Percentiles rank a stretch among this genome's conserved stretches.
These are phyloP conservation scores for Felis catus DNA, from an alignment of 2,113 vertebrate species.

Conservation along the genomic window DNA sequence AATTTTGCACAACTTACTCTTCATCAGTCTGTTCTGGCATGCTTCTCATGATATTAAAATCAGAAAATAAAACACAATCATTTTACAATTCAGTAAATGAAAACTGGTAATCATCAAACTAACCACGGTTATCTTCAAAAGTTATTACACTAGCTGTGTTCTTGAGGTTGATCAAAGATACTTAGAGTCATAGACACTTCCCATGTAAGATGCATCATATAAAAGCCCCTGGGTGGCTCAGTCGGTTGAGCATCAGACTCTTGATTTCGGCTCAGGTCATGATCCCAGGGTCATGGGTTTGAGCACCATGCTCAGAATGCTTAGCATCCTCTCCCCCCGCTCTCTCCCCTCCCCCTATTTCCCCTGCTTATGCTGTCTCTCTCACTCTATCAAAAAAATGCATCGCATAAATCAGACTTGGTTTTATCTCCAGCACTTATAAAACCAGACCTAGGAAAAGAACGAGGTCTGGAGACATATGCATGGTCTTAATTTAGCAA, in stretches of 20 bases:
- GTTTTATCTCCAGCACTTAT: slow-evolving; percentile 84
- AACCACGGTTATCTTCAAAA: not conserved
- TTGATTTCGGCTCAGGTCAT: too few relatives aligned
- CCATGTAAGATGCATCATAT: not conserved
- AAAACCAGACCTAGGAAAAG: slow-evolving; percentile 82
- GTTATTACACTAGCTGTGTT: not conserved
- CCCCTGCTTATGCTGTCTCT: too few relatives aligned
- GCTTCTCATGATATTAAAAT: slow-evolving; percentile 99
- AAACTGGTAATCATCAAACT: not conserved
- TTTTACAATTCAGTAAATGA: slow-evolving; percentile 33
- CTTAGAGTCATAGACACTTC: not conserved
- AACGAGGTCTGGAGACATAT: slow-evolving; percentile 84
- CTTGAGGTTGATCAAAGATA: not conserved
- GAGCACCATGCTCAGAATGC: too few relatives aligned
- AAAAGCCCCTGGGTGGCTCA: not conserved
- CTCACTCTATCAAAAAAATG: not conserved
- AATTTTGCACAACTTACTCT: slow-evolving; percentile 89
- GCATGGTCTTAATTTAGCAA: slow-evolving; percentile 85
- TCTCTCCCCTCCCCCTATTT: too few relatives aligned
- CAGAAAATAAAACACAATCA: slow-evolving; percentile 77
- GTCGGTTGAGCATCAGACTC: too few relatives aligned
- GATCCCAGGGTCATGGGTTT: too few relatives aligned
- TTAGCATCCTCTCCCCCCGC: too few relatives aligned
- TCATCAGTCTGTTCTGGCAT: slow-evolving; percentile 97
- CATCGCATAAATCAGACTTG: not conserved